Percentiles rank a stretch among this genome's conserved stretches.
Conservation (phyloP, 1,140 invertebrate genomes). For the Apis dorsata region DNA sequence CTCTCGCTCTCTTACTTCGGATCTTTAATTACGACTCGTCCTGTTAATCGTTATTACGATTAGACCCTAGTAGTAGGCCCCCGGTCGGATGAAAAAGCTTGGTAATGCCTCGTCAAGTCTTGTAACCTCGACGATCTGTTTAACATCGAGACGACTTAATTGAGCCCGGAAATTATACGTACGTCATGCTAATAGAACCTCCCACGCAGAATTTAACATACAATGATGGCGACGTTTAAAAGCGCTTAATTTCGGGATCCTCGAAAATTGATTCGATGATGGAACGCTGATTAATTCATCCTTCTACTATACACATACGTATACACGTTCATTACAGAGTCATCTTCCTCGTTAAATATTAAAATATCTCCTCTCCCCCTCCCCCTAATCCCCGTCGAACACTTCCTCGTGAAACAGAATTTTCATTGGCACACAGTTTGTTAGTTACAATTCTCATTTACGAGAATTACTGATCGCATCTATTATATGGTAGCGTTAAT, state of each 20-base stretch:
- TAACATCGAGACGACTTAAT: conserved; percentile 47
- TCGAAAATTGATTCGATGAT: neutral
- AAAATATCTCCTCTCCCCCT: no score
- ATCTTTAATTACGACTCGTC: conserved; percentile 36
- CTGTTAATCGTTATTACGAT: conserved; percentile 42
- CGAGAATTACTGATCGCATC: no score
- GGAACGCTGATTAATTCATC: neutral
- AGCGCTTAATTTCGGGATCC: no score
- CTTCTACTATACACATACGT: no score
- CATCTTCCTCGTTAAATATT: no score
- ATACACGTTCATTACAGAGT: no score
- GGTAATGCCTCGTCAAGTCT: conserved; percentile 18
- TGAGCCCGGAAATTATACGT: conserved; percentile 40
- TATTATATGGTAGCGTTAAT: conserved; percentile 27
- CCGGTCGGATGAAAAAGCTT: neutral
- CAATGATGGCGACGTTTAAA: conserved; percentile 34
- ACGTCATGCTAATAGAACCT: conserved; percentile 28
- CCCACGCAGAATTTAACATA: conserved; percentile 54
- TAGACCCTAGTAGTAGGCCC: conserved; percentile 3
- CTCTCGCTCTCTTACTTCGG: neutral
- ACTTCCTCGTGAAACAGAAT: neutral
- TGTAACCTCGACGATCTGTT: conserved; percentile 21
- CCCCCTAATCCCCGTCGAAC: no score
- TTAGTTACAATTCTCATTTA: conserved; percentile 12
- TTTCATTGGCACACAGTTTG: conserved; percentile 1